Conservation (phyloP, 2,113 vertebrate species). For the Aptenodytes forsteri region DNA sequence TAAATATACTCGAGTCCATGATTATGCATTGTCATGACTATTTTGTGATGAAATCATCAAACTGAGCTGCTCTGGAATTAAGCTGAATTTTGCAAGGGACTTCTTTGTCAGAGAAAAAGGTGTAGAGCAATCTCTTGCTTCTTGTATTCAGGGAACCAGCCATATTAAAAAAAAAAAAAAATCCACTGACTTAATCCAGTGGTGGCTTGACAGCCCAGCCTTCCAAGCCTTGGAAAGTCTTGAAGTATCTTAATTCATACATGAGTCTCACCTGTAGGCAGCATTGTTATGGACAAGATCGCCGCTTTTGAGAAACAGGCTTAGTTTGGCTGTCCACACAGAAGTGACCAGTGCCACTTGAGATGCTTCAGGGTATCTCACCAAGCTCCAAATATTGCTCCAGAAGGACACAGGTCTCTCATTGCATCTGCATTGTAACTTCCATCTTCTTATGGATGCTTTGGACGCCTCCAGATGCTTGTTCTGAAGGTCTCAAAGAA, state of each 20-base stretch:
- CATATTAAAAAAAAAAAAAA: background rate
- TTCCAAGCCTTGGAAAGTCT: background rate
- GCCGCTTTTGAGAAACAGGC: background rate
- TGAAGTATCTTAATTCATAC: background rate
- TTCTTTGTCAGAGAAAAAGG: background rate
- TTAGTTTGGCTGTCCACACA: background rate
- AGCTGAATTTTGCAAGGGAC: background rate
- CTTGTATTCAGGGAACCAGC: background rate
- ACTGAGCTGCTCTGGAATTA: background rate
- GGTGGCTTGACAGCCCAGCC: background rate
- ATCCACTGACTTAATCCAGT: background rate
- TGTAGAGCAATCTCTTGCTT: background rate
- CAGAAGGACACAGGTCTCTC: background rate
- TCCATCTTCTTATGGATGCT: background rate
- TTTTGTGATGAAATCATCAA: slow-evolving; percentile 1
- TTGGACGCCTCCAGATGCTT: background rate
- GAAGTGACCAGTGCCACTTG: background rate
- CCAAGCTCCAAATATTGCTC: background rate
- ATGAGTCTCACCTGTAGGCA: background rate
- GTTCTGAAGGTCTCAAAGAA: background rate
- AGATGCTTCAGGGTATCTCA: background rate
- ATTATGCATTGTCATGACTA: slow-evolving; percentile 9
- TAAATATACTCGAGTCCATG: background rate
- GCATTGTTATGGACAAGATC: background rate
- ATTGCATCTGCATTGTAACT: background rate